Evolutionary conservation across 37 sponge, comb jelly and placozoan species (phyloP).

Genomic region (Oscarella lobularis): DNA sequence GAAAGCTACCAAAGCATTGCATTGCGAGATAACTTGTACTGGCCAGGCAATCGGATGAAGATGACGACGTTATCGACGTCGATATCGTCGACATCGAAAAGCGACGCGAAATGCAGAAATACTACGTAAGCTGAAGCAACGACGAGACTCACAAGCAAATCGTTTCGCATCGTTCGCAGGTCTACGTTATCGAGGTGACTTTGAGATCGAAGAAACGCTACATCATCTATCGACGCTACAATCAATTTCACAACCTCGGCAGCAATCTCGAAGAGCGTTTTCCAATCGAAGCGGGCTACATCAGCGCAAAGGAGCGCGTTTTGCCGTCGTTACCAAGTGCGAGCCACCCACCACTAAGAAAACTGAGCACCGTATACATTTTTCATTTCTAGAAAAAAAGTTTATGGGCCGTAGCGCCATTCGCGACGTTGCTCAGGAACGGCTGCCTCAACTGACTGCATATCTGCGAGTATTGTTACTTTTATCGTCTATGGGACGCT

Average conservation of each 20-base stretch:
- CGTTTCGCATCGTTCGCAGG: constrained; percentile 9
- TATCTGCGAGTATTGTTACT: too few species aligned
- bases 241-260: constrained; percentile 61
- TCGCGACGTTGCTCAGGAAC: constrained; percentile 58
- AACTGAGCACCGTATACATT: neutral
- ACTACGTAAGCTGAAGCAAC: constrained; percentile 65
- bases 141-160: too few species aligned
- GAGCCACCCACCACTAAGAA: too few species aligned
- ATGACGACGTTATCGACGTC: constrained; percentile 2
- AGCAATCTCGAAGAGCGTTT: constrained; percentile 51
- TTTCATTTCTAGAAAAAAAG: constrained; percentile 31
- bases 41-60: too few species aligned
- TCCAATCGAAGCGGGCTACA: constrained; percentile 62
- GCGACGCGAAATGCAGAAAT: constrained; percentile 51
- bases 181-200: constrained; percentile 52
- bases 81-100: constrained; percentile 70
- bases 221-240: constrained; percentile 50
- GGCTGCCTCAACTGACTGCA: constrained; percentile 50
- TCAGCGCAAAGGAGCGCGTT: constrained; percentile 33
- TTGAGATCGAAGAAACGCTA: constrained; percentile 28
- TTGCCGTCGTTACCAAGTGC: constrained; percentile 62
- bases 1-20: neutral
- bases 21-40: neutral
- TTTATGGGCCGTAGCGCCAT: constrained; percentile 63
- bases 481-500: too few species aligned